Percentiles rank a stretch among this genome's conserved stretches.
Evolutionary conservation across 92 coral and sea anemone species (phyloP).

Genomic region (Parazoanthus darwini): DNA sequence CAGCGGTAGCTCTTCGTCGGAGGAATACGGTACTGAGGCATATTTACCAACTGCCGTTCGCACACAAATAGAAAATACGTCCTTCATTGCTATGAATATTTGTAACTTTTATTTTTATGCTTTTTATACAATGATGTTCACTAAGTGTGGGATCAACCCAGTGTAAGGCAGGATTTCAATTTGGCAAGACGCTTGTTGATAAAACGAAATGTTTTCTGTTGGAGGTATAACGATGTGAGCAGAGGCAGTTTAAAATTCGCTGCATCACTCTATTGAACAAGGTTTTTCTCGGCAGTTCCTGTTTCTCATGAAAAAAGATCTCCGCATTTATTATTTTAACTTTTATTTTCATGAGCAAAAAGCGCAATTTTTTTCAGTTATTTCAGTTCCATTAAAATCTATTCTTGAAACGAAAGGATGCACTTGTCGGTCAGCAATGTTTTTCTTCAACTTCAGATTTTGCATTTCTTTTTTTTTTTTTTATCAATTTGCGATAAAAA

Average conservation of each 20-base stretch:
- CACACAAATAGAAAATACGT: not conserved
- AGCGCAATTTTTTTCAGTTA: too few relatives aligned
- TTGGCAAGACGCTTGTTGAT: not conserved
- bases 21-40: not conserved
- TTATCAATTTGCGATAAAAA: too few relatives aligned
- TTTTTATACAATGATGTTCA: not conserved
- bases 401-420: too few relatives aligned
- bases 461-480: too few relatives aligned
- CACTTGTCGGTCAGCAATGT: too few relatives aligned
- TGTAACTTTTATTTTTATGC: not conserved
- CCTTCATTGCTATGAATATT: too few relatives aligned
- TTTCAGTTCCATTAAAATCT: too few relatives aligned
- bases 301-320: not conserved
- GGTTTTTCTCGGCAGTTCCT: not conserved
- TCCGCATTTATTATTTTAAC: too few relatives aligned
- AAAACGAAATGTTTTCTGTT: not conserved
- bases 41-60: not conserved
- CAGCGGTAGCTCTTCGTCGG: not conserved
- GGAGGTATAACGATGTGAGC: not conserved
- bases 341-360: too few relatives aligned
- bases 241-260: not conserved
- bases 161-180: not conserved
- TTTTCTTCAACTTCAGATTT: too few relatives aligned
- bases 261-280: not conserved
- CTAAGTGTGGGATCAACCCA: not conserved